Base-by-base conservation (phyloP, 1,140 invertebrate genomes). In the Drosophila nebulosa region DNA sequence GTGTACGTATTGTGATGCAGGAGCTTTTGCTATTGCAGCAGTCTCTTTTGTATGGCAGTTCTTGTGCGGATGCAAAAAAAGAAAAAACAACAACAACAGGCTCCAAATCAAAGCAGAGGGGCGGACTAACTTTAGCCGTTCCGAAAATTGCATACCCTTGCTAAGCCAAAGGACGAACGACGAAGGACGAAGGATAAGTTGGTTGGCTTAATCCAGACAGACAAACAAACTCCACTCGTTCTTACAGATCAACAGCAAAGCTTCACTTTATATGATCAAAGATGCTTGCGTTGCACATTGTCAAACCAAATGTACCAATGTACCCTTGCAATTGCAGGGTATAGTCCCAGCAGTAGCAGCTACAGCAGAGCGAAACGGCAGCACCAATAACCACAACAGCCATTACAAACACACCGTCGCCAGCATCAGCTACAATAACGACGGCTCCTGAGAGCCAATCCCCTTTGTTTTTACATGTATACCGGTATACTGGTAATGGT, bases 61-160 rank as follows among this genome's bases (percentile, higher is more conserved):
- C 35, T 64, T 68, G 69, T 65, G 69, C 39, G 69, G 76, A 77
- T n/a, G 80, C 78, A 81, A 69, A 80, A 77, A 83, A 85, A 77
- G 64, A 46, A 70, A 80, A 78, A 86, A 80, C 77, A 78, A 88
- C 74, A 85, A 80, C 30, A 24, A 79, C 73, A 55, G 67, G n/a
- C n/a, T n/a, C n/a, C n/a, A 81, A 80, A 86, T 80, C 78, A 74
- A 86, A 78, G n/a, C n/a, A n/a, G n/a, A n/a, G n/a, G n/a, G n/a
- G n/a, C n/a, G n/a, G n/a, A n/a, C n/a, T n/a, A n/a, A n/a, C n/a
- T n/a, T n/a, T n/a, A n/a, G n/a, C n/a, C n/a, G n/a, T n/a, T n/a
- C n/a, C n/a, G n/a, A n/a, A n/a, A n/a, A n/a, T n/a, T n/a, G n/a
- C n/a, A n/a, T n/a, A n/a, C n/a, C n/a, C n/a, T n/a, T n/a, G n/a